Base-by-base conservation (phyloP, 2,797 vertebrate genomes). In the Atherinosoma microstoma region DNA sequence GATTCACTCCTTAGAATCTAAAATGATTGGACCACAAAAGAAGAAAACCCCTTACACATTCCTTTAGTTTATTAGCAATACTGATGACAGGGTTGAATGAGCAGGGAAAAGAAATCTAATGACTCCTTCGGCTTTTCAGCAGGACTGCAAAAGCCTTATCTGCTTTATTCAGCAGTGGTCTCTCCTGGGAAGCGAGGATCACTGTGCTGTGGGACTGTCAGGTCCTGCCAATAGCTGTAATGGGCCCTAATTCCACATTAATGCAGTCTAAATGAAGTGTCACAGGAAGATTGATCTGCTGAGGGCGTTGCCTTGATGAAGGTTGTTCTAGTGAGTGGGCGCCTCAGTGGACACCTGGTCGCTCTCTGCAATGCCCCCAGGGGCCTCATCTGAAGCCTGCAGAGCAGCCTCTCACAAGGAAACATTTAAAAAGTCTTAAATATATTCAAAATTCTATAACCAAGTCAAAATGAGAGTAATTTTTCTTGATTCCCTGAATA, bases 201-300 rank as follows among this genome's bases (percentile, higher is more conserved):
- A 91, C 92, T 73, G 91, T 84, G 93, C 93, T 84, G 88, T 88
- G 93, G 94, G 88, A 93, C 95, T 96, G 96, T 95, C 95, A 94
- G 92, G 91, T 93, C 93, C 95, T 97, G 96, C 96, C 96, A 96
- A 96, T 97, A 96, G 94, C 94, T 92, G 91, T 97, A 96, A 97
- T 94, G 94, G 94, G 89, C 91, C 89, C 95, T 96, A 97, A 98
- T 96, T 96, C 97, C 95, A 96, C 96, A 96, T 97, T 97, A 97
- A 97, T 96, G 96, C 96, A 96, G 96, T 95, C 95, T 96, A 97
- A 97, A 97, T 98, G 96, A 97, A 96, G 95, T 97, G 97, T 97
- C 97, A 97, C 86, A 61, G 92, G 94, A 96, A 96, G 97, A 97
- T 97, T 96, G 96, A 97, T 97, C 94, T 95, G 94, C 92, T 92